These are phyloP conservation scores for Diadumene lineata DNA, from an alignment of 92 coral and sea anemone genomes.

Conservation along the genomic window DNA sequence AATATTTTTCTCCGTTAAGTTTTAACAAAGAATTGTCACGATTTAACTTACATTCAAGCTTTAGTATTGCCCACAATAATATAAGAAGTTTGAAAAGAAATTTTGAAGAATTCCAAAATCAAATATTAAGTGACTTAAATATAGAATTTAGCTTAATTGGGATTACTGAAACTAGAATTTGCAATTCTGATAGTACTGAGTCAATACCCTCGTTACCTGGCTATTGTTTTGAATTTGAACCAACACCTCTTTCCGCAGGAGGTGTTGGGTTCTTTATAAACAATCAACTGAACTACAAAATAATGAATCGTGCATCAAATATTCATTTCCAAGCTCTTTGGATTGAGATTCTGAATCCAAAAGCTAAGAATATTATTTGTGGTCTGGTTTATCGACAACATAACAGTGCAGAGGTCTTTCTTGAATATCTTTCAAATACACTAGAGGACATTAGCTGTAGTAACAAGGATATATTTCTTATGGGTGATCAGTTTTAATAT, in stretches of 20 bases:
- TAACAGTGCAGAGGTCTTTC: slow-evolving; percentile 39
- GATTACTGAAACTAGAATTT: slow-evolving; percentile 54
- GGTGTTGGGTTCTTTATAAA: slow-evolving; percentile 52
- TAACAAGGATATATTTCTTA: slow-evolving; percentile 2
- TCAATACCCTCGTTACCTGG: slow-evolving; percentile 50
- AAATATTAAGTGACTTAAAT: slow-evolving; percentile 42
- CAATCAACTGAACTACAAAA: slow-evolving; percentile 26
- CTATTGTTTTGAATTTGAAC: slow-evolving; percentile 48
- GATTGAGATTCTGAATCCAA: slow-evolving; percentile 37
- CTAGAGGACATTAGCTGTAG: slow-evolving; percentile 5
- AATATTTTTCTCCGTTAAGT: slow-evolving; percentile 35
- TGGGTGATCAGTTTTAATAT: slow-evolving; percentile 54
- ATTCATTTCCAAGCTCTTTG: slow-evolving; percentile 56
- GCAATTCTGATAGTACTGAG: slow-evolving; percentile 19
- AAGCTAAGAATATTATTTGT: slow-evolving; percentile 42
- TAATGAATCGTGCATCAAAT: slow-evolving; percentile 43
- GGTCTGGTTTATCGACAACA: slow-evolving; percentile 59
- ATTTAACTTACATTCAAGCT: neutral
- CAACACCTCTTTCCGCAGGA: slow-evolving; percentile 53
- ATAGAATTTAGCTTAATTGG: slow-evolving; percentile 49
- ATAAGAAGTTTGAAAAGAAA: slow-evolving; percentile 48
- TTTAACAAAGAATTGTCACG: slow-evolving; percentile 9
- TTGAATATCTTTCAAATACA: slow-evolving; percentile 10
- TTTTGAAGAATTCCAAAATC: slow-evolving; percentile 47
- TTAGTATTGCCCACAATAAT: slow-evolving; percentile 5